A percentile compares a stretch with the other conserved stretches of the same genome.
These are phyloP conservation scores for Proterorhinus semilunaris DNA, from an alignment of 2,113 vertebrate species.

Conservation along the genomic window DNA sequence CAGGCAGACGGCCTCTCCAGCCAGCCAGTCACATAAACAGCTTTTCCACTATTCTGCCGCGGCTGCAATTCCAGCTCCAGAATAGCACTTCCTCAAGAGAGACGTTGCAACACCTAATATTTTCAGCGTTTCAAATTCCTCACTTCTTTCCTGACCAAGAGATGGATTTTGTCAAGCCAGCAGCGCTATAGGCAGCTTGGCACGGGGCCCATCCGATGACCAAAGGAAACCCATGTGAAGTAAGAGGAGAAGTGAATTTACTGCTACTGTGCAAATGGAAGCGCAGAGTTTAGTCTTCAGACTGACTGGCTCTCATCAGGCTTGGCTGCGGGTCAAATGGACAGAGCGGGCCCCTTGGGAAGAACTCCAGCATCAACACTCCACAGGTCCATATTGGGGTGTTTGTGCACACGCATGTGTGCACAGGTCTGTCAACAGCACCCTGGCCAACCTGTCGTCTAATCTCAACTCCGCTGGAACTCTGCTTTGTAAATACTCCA, in stretches of 20 bases:
- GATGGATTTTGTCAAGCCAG: constrained; percentile 58
- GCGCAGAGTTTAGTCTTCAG: constrained; percentile 50
- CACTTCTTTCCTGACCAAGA: constrained; percentile 48
- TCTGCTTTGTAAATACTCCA: constrained; percentile 51
- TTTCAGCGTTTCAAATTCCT: constrained; percentile 68
- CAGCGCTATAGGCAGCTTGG: constrained; percentile 43
- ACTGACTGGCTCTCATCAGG: constrained; percentile 64
- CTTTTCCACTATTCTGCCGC: constrained; percentile 50
- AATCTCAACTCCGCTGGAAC: constrained; percentile 49
- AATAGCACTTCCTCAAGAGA: constrained; percentile 65
- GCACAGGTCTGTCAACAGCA: constrained; percentile 44
- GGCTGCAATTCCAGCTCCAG: constrained; percentile 51
- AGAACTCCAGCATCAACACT: constrained; percentile 68
- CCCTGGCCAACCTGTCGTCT: constrained; percentile 34
- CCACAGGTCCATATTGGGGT: constrained; percentile 55
- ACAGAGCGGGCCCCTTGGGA: constrained; percentile 60
- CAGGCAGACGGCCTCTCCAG: constrained; percentile 33
- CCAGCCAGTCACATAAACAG: constrained; percentile 61
- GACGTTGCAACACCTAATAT: constrained; percentile 67
- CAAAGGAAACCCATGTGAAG: constrained; percentile 40
- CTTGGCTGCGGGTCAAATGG: constrained; percentile 61
- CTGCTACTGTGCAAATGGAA: constrained; percentile 65
- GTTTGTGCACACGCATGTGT: constrained; percentile 25
- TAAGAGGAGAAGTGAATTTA: constrained; percentile 49
- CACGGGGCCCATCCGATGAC: constrained; percentile 31